These are phyloP conservation scores for Erannis defoliaria DNA, from an alignment of 2,888 invertebrate species.

Conservation along the genomic window DNA sequence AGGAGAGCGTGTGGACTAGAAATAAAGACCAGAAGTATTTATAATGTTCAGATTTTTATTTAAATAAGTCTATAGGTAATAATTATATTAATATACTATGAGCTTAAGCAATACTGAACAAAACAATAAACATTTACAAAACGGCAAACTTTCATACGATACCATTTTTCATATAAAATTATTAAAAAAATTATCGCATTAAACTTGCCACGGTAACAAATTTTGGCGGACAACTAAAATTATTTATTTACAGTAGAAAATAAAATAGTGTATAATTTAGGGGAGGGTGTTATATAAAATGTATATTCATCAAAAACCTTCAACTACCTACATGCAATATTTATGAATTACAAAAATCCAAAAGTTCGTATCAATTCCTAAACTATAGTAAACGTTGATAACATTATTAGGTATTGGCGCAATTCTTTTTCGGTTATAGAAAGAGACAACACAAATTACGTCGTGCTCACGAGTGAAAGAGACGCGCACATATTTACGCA, in stretches of 20 bases:
- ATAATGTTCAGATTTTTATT: slow-evolving; percentile 57
- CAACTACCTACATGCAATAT: slow-evolving; percentile 53
- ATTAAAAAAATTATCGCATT: slow-evolving; percentile 48
- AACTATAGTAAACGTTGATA: slow-evolving; percentile 42
- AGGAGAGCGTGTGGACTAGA: neutral
- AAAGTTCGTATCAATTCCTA: slow-evolving; percentile 66
- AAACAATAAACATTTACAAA: slow-evolving; percentile 83
- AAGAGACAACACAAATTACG: neutral
- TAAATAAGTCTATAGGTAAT: slow-evolving; percentile 76
- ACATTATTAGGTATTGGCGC: slow-evolving; percentile 23
- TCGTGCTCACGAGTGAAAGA: neutral
- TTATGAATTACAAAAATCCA: slow-evolving; percentile 55
- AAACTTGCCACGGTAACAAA: slow-evolving; percentile 69
- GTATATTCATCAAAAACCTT: slow-evolving; percentile 70
- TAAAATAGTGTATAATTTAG: slow-evolving; percentile 53
- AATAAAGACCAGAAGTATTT: slow-evolving; percentile 11
- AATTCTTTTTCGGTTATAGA: slow-evolving; percentile 1
- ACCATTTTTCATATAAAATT: slow-evolving; percentile 61
- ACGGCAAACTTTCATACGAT: slow-evolving; percentile 69
- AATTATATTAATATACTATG: slow-evolving; percentile 78
- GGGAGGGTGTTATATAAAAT: slow-evolving; percentile 46
- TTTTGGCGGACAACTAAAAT: slow-evolving; percentile 68
- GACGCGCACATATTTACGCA: neutral
- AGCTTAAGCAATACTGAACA: slow-evolving; percentile 84
- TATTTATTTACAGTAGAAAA: slow-evolving; percentile 73